Base-by-base conservation (phyloP, 2,888 invertebrate genomes). In the Cabera pusaria region DNA sequence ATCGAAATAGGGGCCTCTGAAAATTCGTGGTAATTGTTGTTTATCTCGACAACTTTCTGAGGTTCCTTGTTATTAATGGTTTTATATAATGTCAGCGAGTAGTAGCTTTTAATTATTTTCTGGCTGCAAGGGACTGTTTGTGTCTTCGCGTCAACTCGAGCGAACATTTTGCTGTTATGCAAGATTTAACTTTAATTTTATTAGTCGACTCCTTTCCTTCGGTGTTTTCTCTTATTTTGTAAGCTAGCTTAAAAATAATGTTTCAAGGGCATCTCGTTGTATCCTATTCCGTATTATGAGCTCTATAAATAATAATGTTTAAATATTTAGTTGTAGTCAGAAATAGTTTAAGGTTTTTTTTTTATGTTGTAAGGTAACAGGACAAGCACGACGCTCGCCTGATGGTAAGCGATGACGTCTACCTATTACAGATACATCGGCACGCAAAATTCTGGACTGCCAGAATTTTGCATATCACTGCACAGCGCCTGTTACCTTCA, bases 101-200 rank as follows among this genome's bases (percentile, higher is more conserved):
- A 68, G 69, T 74, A 75, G 70, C 72, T 75, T 81, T 82, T 80
- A 82, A 85, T 84, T 83, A 83, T 82, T 77, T 83, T 74, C 73
- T 59, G 64, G 56, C 66, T 62, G 55, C 63, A 60, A 60, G 52
- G 53, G 56, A 62, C 64, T 68, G 67, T 69, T 72, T 70, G 61
- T 59, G 69, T 69, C 68, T 62, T 59, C 51, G 61, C 54, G 62
- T 68, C 67, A 67, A 72, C 57, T 68, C 59, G 39, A 63, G 62
- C 64, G 65, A 62, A 70, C 66, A 68, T 67, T 73, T 66, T 56
- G 59, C 59, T 60, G 65, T 64, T 59, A 64, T 64, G 72, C 68
- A 65, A 65, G 63, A 72, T 72, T 72, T 60, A 66, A 66, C 65
- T 59, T 70, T 59, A 56, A 58, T 59, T 59, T 63, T 63, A 59